Evolutionary conservation across 1,140 invertebrate species (phyloP).

Genomic region (Vanessa tameamea): DNA sequence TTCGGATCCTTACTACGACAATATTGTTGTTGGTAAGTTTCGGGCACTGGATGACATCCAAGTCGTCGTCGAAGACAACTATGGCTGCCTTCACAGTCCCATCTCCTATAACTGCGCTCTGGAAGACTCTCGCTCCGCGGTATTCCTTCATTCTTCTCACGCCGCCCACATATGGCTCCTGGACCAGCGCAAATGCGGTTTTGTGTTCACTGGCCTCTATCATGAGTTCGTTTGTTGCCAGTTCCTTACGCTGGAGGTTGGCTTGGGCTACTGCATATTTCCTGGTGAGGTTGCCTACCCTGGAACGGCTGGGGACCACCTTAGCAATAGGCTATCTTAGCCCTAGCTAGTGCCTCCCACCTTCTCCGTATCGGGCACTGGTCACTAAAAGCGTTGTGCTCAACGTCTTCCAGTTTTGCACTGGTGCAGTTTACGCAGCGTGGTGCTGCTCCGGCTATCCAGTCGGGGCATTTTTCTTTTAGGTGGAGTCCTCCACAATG

Average conservation of each 20-base stretch:
- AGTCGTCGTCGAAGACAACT: constrained; percentile 12
- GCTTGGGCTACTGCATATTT: not conserved
- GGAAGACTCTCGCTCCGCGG: too few relatives aligned
- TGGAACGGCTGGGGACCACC: not conserved
- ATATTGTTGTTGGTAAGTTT: constrained; percentile 28
- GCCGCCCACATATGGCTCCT: constrained; percentile 33
- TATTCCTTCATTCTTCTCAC: too few relatives aligned
- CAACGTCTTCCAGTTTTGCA: too few relatives aligned
- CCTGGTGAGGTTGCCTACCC: not conserved
- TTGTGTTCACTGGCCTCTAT: constrained; percentile 2
- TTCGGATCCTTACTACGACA: constrained; percentile 3
- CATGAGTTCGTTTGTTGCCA: constrained; percentile 27
- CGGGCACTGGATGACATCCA: constrained; percentile 19
- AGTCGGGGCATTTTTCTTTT: not conserved
- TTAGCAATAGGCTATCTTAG: constrained; percentile 14
- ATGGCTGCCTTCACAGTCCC: constrained; percentile 23
- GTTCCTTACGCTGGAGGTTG: constrained; percentile 24
- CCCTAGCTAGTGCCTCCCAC: constrained; percentile 18
- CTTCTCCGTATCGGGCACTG: not conserved
- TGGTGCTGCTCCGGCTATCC: not conserved
- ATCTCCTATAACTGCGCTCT: not conserved
- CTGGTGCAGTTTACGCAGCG: constrained; percentile 18
- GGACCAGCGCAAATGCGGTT: constrained; percentile 10
- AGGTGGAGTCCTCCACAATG: constrained; percentile 26
- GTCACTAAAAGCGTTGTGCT: too few relatives aligned